Conservation (phyloP, 1,140 invertebrate species). For the Colletes latitarsis region DNA sequence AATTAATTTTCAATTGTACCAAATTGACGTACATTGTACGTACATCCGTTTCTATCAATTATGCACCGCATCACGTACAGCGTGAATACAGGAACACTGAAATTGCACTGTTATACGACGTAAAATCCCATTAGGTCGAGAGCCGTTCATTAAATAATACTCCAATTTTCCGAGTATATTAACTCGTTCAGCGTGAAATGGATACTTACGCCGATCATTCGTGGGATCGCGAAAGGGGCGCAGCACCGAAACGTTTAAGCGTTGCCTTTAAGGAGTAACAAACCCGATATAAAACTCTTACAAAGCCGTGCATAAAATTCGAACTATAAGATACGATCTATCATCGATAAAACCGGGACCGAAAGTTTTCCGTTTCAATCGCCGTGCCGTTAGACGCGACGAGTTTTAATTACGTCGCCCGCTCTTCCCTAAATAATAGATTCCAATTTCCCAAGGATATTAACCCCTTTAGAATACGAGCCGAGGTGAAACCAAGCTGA, state of each 20-base stretch:
- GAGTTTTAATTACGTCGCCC: conserved; percentile 35
- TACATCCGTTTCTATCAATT: conserved; percentile 35
- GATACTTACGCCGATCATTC: conserved; percentile 17
- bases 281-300: background rate
- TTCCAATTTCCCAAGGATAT: conserved; percentile 55
- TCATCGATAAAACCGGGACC: background rate
- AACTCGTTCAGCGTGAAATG: conserved; percentile 23
- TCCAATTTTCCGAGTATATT: conserved; percentile 41
- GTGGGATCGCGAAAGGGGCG: background rate
- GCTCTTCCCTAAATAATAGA: conserved; percentile 43
- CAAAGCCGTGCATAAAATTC: background rate
- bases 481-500: background rate
- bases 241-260: background rate
- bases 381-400: background rate
- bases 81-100: conserved; percentile 4
- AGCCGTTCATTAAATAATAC: conserved; percentile 45
- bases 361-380: conserved; percentile 37
- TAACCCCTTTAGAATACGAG: conserved; percentile 38
- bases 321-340: background rate
- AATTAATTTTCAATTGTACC: conserved; percentile 27
- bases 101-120: conserved; percentile 20
- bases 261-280: background rate
- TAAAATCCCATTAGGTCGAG: conserved; percentile 25
- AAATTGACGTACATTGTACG: conserved; percentile 10
- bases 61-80: background rate